Percentiles rank a stretch among this genome's conserved stretches.
Conservation (phyloP, 2,797 vertebrate genomes). For the Taenioides sp. region DNA sequence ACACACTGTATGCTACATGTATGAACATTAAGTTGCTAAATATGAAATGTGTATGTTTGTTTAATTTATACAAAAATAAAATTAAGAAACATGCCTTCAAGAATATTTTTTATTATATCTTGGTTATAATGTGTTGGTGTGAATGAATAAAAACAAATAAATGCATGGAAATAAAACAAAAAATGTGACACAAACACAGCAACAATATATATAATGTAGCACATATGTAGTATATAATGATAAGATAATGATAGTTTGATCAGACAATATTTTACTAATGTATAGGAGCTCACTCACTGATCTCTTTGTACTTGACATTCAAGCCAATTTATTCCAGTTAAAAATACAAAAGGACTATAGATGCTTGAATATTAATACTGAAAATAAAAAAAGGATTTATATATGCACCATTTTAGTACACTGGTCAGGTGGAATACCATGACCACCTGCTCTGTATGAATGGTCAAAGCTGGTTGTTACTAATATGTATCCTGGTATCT, state of each 20-base stretch:
- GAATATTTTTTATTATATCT: background rate
- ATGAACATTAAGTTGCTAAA: background rate
- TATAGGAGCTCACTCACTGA: background rate
- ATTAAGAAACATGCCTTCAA: background rate
- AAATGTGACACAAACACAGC: too few relatives aligned
- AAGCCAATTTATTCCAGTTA: background rate
- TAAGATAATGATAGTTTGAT: background rate
- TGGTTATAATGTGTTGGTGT: background rate
- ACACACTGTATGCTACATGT: background rate
- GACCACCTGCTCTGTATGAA: background rate
- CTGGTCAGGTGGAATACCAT: background rate
- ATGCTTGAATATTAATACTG: background rate
- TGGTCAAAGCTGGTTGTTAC: background rate
- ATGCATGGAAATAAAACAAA: background rate
- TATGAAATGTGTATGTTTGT: background rate
- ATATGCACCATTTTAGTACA: background rate
- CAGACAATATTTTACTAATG: background rate
- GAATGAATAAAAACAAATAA: background rate
- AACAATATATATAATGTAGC: too few relatives aligned
- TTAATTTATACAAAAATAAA: slow-evolving; percentile 6
- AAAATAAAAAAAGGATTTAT: too few relatives aligned
- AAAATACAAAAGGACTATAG: background rate
- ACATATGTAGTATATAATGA: too few relatives aligned
- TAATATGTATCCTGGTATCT: background rate
- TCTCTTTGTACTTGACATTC: too few relatives aligned